phyloP scores from a whole-genome alignment of 1,140 invertebrate species.

The Drosophila ogumai region DNA sequence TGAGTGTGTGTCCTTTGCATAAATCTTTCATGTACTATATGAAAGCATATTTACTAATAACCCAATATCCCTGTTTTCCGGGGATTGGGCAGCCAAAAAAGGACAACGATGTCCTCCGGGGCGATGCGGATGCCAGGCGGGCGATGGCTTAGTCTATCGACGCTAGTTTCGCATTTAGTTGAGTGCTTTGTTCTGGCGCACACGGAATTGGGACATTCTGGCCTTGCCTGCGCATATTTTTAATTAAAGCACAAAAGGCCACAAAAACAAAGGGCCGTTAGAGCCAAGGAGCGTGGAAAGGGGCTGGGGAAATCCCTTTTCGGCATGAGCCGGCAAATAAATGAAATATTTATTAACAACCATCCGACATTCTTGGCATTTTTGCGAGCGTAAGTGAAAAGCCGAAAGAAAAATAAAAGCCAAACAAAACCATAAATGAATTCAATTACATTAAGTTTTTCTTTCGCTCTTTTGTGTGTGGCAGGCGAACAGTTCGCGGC shows the following conservation, averaged over 20 bases:
- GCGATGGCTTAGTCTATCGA: slow-evolving; percentile 46
- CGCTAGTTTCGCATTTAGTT: slow-evolving; percentile 73
- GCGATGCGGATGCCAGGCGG: neutral
- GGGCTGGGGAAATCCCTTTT: slow-evolving; percentile 41
- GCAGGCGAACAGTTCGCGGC: slow-evolving; percentile 16
- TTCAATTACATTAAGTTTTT: slow-evolving; percentile 82
- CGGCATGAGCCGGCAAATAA: slow-evolving; percentile 66
- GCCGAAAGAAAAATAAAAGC: slow-evolving; percentile 55
- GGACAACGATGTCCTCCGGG: slow-evolving; percentile 34
- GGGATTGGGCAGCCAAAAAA: slow-evolving; percentile 59
- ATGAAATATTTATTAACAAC: slow-evolving; percentile 82
- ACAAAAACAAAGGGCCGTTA: slow-evolving; percentile 66
- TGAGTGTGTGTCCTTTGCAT: slow-evolving; percentile 50
- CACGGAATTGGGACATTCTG: slow-evolving; percentile 58
- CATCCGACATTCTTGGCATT: slow-evolving; percentile 75
- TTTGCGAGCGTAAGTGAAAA: slow-evolving; percentile 70
- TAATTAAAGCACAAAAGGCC: slow-evolving; percentile 78
- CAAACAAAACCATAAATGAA: slow-evolving; percentile 83
- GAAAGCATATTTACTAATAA: slow-evolving; percentile 80
- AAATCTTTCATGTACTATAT: slow-evolving; percentile 78
- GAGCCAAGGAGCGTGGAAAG: slow-evolving; percentile 1
- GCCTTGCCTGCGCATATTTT: slow-evolving; percentile 76
- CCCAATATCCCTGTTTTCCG: slow-evolving; percentile 73
- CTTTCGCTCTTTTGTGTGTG: slow-evolving; percentile 45
- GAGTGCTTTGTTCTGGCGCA: slow-evolving; percentile 68